Percentiles rank a stretch among this genome's conserved stretches.
Conservation (phyloP, 92 coral and sea anemone species). For the Epizoanthus ramosus region DNA sequence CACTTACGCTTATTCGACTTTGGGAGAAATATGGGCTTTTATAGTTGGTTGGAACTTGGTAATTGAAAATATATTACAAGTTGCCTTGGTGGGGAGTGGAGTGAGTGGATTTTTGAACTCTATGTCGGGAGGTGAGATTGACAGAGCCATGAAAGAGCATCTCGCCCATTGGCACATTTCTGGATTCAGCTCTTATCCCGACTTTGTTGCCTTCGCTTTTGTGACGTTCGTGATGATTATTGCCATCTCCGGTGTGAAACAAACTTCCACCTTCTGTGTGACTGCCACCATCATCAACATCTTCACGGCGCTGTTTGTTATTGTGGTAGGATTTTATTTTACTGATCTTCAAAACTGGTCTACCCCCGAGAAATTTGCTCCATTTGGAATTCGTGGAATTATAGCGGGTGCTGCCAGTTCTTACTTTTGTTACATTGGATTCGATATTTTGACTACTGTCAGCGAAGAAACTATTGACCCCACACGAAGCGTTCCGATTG, state of each 20-base stretch:
- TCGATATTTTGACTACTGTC: slow-evolving; percentile 78
- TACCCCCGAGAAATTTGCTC: slow-evolving; percentile 75
- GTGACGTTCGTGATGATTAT: slow-evolving; percentile 55
- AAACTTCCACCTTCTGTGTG: slow-evolving; percentile 71
- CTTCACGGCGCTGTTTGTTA: slow-evolving; percentile 62
- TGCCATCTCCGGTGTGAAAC: slow-evolving; percentile 67
- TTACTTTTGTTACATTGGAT: slow-evolving; percentile 84
- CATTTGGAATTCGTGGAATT: slow-evolving; percentile 78
- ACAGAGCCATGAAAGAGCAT: slow-evolving; percentile 54
- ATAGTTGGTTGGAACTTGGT: slow-evolving; percentile 84
- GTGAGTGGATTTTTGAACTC: slow-evolving; percentile 68
- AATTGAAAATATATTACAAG: slow-evolving; percentile 76
- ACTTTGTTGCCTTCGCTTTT: slow-evolving; percentile 65
- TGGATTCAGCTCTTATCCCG: slow-evolving; percentile 71
- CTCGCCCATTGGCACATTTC: slow-evolving; percentile 63
- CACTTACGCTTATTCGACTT: slow-evolving; percentile 70
- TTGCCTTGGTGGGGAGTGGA: slow-evolving; percentile 73
- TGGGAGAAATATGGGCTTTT: slow-evolving; percentile 92
- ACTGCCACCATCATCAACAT: slow-evolving; percentile 70
- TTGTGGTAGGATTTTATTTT: slow-evolving; percentile 74
- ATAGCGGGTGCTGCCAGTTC: slow-evolving; percentile 80
- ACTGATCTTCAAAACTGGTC: slow-evolving; percentile 81
- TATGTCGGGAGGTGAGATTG: slow-evolving; percentile 61
- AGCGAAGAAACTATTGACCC: slow-evolving; percentile 82
- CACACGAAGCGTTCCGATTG: slow-evolving; percentile 63